Evolutionary conservation across 2,888 invertebrate genomes (phyloP).

Genomic region (Spisula subtruncata): DNA sequence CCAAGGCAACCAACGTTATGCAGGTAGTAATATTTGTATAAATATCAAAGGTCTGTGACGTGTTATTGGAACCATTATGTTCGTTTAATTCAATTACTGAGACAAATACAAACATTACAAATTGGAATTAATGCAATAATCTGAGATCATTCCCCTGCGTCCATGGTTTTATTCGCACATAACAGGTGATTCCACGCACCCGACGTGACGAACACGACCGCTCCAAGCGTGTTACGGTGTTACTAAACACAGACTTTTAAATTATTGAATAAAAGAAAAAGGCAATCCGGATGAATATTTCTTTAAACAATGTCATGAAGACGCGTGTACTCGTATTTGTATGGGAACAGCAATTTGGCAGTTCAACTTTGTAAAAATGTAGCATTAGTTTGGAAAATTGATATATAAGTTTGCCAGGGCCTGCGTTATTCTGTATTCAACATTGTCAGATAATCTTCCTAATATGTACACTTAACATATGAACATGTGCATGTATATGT

Average conservation of each 20-base stretch:
- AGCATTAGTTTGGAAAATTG: too few species aligned
- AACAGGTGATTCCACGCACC: background rate
- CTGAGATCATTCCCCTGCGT: background rate
- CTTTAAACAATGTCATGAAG: too few species aligned
- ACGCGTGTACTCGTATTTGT: too few species aligned
- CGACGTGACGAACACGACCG: background rate
- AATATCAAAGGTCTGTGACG: background rate
- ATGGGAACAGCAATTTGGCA: too few species aligned
- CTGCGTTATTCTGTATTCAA: too few species aligned
- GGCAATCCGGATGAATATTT: too few species aligned
- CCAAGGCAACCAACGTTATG: background rate
- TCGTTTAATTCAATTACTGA: background rate
- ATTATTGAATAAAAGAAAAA: too few species aligned
- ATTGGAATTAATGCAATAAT: conserved; percentile 2
- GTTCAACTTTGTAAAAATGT: too few species aligned
- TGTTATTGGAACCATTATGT: background rate
- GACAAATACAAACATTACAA: background rate
- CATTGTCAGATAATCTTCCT: too few species aligned
- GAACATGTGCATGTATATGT: too few species aligned
- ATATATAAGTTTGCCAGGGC: too few species aligned
- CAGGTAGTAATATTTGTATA: background rate
- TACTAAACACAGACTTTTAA: background rate
- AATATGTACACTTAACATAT: too few species aligned
- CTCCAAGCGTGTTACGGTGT: background rate
- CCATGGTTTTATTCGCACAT: background rate